phyloP scores from a whole-genome alignment of 2,797 vertebrate species.

The Poecilia gillii region DNA sequence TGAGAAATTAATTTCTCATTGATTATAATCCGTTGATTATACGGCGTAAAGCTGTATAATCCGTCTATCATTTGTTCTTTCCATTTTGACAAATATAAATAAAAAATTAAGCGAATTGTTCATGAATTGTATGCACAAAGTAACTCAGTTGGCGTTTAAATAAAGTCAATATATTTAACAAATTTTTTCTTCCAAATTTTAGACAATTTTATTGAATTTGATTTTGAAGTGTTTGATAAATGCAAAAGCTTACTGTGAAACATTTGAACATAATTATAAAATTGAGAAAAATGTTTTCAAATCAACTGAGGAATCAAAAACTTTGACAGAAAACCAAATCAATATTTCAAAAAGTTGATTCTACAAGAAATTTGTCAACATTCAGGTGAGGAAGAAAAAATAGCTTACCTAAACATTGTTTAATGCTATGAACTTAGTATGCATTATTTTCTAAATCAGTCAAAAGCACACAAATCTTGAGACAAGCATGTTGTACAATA shows the following conservation, averaged over 20 bases:
- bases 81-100: background rate
- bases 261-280: background rate
- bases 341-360: background rate
- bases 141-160: background rate
- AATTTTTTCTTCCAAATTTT: no score
- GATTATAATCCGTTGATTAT: no score
- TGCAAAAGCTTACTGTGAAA: background rate
- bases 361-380: background rate
- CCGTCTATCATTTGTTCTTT: background rate
- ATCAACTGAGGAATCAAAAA: background rate
- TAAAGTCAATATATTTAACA: no score
- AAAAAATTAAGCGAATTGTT: background rate
- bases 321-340: background rate
- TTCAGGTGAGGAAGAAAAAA: background rate
- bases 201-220: background rate
- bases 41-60: background rate
- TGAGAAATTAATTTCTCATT: no score
- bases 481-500: background rate
- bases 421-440: background rate
- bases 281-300: no score
- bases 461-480: background rate
- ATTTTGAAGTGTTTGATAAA: background rate
- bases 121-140: background rate
- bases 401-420: background rate
- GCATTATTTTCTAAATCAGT: background rate